Conservation (phyloP, 2,888 invertebrate genomes). For the Fabriciana adippe region DNA sequence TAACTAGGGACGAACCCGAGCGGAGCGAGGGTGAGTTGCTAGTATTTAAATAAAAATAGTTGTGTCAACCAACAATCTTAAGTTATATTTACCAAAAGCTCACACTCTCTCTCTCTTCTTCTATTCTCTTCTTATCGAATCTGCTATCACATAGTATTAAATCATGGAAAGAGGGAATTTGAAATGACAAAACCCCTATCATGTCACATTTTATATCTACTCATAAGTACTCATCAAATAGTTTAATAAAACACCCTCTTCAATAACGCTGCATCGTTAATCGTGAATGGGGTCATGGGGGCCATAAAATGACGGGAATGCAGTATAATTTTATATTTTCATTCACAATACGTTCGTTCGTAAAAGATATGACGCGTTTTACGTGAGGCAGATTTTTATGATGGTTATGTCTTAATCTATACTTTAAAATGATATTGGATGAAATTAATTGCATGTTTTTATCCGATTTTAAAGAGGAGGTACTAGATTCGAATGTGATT, state of each 20-base stretch:
- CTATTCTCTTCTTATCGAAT: no score
- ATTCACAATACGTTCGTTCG: slow-evolving; percentile 52
- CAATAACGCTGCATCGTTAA: slow-evolving; percentile 24
- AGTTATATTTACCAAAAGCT: no score
- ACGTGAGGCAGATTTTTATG: slow-evolving; percentile 42
- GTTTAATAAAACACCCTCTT: slow-evolving; percentile 22
- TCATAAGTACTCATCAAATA: slow-evolving; percentile 18
- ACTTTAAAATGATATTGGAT: background rate
- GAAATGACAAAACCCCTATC: slow-evolving; percentile 5
- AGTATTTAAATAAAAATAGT: no score
- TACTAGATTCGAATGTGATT: no score
- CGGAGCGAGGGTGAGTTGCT: no score
- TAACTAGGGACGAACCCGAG: no score
- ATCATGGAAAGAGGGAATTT: background rate
- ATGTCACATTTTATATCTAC: slow-evolving; percentile 8
- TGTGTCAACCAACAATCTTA: no score
- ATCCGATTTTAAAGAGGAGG: no score
- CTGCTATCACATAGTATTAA: no score
- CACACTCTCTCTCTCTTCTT: no score
- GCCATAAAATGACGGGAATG: slow-evolving; percentile 46
- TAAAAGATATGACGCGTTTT: slow-evolving; percentile 51
- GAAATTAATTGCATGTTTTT: no score
- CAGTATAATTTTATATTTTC: slow-evolving; percentile 57
- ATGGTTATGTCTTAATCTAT: slow-evolving; percentile 18
- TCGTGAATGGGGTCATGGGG: slow-evolving; percentile 43